Base-by-base conservation (phyloP, 2,888 invertebrate species). In the Tenthredo mesomela region DNA sequence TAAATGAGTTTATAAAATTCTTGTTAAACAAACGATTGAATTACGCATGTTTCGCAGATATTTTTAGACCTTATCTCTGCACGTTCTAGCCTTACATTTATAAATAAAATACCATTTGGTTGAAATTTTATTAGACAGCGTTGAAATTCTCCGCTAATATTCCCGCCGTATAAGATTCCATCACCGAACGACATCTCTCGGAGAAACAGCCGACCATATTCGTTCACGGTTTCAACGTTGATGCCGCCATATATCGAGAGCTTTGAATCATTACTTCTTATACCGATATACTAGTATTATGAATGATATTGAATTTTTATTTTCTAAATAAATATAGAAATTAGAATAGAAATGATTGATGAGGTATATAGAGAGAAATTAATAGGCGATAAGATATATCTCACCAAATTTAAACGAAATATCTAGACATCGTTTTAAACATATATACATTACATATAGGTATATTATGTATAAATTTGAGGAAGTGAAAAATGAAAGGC, bases 1-100 rank as follows among this genome's bases (percentile, higher is more conserved):
- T 61, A 80, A 61, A 80, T 80, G 58, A 80, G 80, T 61, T 80
- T 80, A 61, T 80, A 80, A 80, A 80, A 80, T 61, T 61, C 37
- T 40, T 61, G 21, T 80, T 61, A 80, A 61, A 80, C 80, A 80
- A 80, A 58, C 80, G 80, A 40, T 80, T 80, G 80, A 40, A 80
- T 80, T 54, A 80, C 80, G 80, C 80, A 40, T 37, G 40, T 37
- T 61, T 80, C 61, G 7, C 0, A n/a, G 37, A 40, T 80, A 80
- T 80, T 80, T 80, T 61, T 80, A 80, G 61, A 61, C 18, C 80
- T 80, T 80, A 80, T 80, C 80, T 61, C 21, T 65, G 21, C 37
- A 43, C 80, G 80, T 40, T 65, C 37, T 80, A 82, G 29, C 47
- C 47, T 67, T 70, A 29, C 67, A 47, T 70, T 82, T 82, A 70